Evolutionary conservation across 2,113 vertebrate genomes (phyloP), one percentile per base, ranked within the genome.

Genomic region (Lucifuga dentata): DNA sequence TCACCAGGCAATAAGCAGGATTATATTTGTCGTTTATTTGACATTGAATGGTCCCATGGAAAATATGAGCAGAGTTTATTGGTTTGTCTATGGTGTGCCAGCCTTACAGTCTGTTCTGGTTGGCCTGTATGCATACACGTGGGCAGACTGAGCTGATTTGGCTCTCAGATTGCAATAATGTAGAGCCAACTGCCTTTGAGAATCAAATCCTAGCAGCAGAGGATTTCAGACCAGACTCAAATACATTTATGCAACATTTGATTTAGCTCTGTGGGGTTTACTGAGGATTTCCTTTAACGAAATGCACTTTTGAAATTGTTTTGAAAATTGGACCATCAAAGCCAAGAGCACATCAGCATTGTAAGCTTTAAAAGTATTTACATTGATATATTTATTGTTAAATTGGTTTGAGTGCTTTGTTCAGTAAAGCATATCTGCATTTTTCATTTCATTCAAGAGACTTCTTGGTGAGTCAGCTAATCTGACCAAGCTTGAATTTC

Each of bases 11-110:
- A 71, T 75, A 77, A 80, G 68, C 76, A 57, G 36, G 64, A 79
- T 81, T 89, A 72, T 81, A 84, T 83, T 80, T 77, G 72, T 63
- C 52, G 7, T 85, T 81, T 72, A 80, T 83, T 81, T 88, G 83
- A 85, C 76, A 86, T 70, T 23, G 48, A 85, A 79, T 58, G 73
- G 62, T 71, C 71, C 66, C 73, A 66, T 68, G 77, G 59, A 89
- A 85, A 83, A 85, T 80, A 76, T 70, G 60, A 74, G 72, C 62
- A 17, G 29, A 58, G 52, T 78, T 81, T 85, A 88, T 84, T 80
- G 72, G 67, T 71, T 75, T 80, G 48, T 81, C 50, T 49, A 5
- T 39, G 2, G 29, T 41, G 52, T 77, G 84, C 79, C 86, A 86
- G 52, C 58, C 39, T 23, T 40, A 20, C 50, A 60, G 58, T 76